Conservation (phyloP, 2,888 invertebrate species). For the Polydrusus pterygomalis region DNA sequence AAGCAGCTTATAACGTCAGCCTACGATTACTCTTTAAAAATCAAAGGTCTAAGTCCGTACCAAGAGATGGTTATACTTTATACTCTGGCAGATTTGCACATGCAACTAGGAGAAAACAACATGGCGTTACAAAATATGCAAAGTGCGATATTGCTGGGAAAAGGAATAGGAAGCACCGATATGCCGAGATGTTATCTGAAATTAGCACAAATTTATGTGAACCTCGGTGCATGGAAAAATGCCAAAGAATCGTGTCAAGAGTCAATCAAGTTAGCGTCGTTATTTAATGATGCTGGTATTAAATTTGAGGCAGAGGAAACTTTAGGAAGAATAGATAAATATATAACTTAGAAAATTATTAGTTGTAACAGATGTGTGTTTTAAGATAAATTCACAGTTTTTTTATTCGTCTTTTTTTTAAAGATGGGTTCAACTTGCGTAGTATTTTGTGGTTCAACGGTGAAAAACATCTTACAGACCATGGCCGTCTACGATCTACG, state of each 20-base stretch:
- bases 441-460: too few relatives aligned
- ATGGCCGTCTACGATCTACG: too few relatives aligned
- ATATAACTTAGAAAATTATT: not conserved
- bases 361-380: not conserved
- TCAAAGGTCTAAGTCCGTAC: conserved; percentile 69
- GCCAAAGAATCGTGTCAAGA: conserved; percentile 69
- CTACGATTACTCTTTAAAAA: conserved; percentile 69
- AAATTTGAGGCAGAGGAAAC: conserved; percentile 62
- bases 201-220: conserved; percentile 69
- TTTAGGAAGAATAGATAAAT: conserved; percentile 25
- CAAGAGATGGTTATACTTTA: conserved; percentile 73
- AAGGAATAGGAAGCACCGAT: conserved; percentile 71
- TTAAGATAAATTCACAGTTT: too few relatives aligned
- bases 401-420: not conserved
- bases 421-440: too few relatives aligned
- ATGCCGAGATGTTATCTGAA: conserved; percentile 70
- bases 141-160: conserved; percentile 71
- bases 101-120: conserved; percentile 69
- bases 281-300: conserved; percentile 66
- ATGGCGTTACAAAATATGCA: conserved; percentile 69
- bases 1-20: conserved; percentile 69
- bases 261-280: conserved; percentile 66
- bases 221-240: conserved; percentile 66
- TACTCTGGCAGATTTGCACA: conserved; percentile 69
- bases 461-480: too few relatives aligned